These are phyloP conservation scores for Cichladusa arquata DNA, from an alignment of 2,113 vertebrate genomes.

Conservation along the genomic window DNA sequence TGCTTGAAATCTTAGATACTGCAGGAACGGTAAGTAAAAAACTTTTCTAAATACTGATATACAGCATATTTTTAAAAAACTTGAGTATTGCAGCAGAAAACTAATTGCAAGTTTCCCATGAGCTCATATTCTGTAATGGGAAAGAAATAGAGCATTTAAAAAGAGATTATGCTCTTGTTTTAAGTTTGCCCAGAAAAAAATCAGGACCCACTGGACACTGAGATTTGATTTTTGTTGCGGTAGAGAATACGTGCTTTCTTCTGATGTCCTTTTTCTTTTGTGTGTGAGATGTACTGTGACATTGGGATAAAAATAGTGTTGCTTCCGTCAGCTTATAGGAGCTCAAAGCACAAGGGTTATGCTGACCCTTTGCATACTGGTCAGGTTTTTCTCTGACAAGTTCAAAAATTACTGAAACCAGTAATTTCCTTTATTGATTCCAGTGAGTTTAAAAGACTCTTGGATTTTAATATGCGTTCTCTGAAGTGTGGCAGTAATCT, in stretches of 20 bases:
- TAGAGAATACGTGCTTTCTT: not conserved
- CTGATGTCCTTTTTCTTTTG: not conserved
- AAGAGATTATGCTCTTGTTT: not conserved
- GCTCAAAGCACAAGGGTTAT: not conserved
- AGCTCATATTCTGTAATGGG: not conserved
- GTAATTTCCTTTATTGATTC: not conserved
- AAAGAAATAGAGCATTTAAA: not conserved
- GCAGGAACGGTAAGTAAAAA: constrained; percentile 82
- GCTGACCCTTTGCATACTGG: not conserved
- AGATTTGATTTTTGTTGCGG: not conserved
- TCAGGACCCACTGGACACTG: not conserved
- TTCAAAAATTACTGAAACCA: not conserved
- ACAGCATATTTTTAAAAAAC: not conserved
- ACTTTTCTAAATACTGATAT: not conserved
- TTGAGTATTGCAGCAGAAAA: not conserved
- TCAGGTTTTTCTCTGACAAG: not conserved
- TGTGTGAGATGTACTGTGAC: not conserved
- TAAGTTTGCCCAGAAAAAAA: not conserved
- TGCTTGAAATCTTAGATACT: constrained; percentile 88
- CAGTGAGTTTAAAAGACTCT: not conserved
- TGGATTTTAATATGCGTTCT: not conserved
- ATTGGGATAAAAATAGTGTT: constrained; percentile 15
- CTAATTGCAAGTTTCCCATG: not conserved
- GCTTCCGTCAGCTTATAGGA: constrained; percentile 16
- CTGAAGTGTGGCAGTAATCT: not conserved